Conservation (phyloP, 1,140 invertebrate species). For the Diorhabda sublineata region DNA sequence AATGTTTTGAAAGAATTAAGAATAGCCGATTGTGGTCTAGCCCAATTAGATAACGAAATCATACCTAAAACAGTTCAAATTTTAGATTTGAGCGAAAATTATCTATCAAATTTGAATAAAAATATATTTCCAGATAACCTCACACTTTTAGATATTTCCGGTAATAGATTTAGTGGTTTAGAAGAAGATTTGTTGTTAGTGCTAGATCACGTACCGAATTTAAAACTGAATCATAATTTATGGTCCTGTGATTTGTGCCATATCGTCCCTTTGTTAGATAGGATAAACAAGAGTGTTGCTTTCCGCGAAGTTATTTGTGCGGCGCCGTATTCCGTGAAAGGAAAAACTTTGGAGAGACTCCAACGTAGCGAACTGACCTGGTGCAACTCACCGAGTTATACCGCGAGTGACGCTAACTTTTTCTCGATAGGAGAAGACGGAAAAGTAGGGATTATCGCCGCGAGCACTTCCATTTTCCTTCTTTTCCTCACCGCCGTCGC, state of each 20-base stretch:
- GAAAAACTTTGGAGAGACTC: constrained; percentile 50
- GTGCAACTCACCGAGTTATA: constrained; percentile 46
- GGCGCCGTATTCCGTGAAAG: constrained; percentile 51
- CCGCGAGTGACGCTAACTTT: constrained; percentile 39
- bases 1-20: constrained; percentile 57
- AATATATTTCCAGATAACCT: constrained; percentile 55
- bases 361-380: constrained; percentile 50
- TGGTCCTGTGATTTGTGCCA: constrained; percentile 68
- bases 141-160: constrained; percentile 58
- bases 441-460: constrained; percentile 57
- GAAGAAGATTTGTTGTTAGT: constrained; percentile 53
- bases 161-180: constrained; percentile 58
- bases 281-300: constrained; percentile 51
- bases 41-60: constrained; percentile 38
- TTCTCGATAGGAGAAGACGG: constrained; percentile 50
- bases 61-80: constrained; percentile 51
- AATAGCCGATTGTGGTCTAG: constrained; percentile 52
- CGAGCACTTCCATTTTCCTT: constrained; percentile 53
- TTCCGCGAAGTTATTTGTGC: constrained; percentile 52
- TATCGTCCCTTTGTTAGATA: constrained; percentile 53
- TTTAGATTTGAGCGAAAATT: constrained; percentile 57
- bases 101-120: constrained; percentile 53
- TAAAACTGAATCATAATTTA: constrained; percentile 59
- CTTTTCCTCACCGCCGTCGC: constrained; percentile 52
- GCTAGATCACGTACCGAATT: constrained; percentile 50